Conservation (phyloP, 35 echinoderm and acorn worm genomes). For the Nesometra sesokonis region DNA sequence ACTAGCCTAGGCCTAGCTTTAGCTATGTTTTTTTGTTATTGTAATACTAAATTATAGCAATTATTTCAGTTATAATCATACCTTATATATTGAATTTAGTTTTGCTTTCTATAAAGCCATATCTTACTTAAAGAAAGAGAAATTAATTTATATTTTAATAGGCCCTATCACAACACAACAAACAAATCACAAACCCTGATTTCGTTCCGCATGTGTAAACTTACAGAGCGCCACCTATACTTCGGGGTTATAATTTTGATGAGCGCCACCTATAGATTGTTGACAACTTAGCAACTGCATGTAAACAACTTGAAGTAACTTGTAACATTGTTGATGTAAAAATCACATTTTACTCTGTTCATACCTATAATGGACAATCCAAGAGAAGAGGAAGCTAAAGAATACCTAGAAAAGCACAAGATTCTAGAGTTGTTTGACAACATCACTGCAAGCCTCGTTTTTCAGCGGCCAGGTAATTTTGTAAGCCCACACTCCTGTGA, state of each 20-base stretch:
- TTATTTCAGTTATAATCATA: no score
- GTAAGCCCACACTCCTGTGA: neutral
- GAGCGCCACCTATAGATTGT: neutral
- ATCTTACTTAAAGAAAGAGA: no score
- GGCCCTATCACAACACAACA: no score
- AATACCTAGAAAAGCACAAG: slow-evolving; percentile 73
- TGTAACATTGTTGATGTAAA: neutral
- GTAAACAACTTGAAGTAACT: neutral
- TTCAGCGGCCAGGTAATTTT: slow-evolving; percentile 78
- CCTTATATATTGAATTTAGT: no score
- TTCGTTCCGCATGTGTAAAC: no score
- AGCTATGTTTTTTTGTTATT: no score
- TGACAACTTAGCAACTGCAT: neutral
- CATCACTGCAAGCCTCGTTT: slow-evolving; percentile 75
- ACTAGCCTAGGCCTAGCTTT: no score
- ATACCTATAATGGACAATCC: slow-evolving; percentile 51
- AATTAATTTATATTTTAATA: no score
- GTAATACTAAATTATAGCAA: no score
- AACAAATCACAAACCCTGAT: no score
- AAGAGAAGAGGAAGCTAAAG: slow-evolving; percentile 44
- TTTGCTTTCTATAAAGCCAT: no score
- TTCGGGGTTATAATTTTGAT: neutral
- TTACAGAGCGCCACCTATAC: no score
- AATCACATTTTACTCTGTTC: neutral
- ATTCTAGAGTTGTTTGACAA: slow-evolving; percentile 87